Conservation (phyloP, 2,113 vertebrate species). For the Brachypodius melanocephalos region DNA sequence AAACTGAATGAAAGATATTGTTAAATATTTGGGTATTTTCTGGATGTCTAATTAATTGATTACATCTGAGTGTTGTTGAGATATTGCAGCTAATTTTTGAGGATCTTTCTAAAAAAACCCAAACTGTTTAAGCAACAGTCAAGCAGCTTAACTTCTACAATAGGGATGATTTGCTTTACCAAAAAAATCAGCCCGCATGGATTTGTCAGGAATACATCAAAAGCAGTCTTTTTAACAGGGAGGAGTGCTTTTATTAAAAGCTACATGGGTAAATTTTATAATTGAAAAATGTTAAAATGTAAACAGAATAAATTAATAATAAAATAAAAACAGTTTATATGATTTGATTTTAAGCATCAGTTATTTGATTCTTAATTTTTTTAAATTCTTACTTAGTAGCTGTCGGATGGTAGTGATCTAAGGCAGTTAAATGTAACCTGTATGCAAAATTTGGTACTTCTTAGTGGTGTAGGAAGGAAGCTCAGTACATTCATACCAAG, state of each 20-base stretch:
- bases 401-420: neutral
- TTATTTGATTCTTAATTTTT: neutral
- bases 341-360: neutral
- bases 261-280: neutral
- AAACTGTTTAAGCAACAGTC: neutral
- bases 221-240: neutral
- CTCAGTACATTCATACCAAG: conserved; percentile 87
- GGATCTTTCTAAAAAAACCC: neutral
- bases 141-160: neutral
- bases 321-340: neutral
- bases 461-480: conserved; percentile 78
- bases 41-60: neutral
- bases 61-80: neutral
- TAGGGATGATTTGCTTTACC: neutral
- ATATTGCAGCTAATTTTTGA: neutral
- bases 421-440: neutral
- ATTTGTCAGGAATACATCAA: neutral
- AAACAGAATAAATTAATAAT: neutral
- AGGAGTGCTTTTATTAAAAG: neutral
- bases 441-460: neutral
- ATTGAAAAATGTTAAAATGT: neutral
- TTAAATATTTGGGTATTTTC: neutral
- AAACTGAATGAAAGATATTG: neutral
- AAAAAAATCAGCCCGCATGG: neutral
- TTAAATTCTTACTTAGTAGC: neutral